Evolutionary conservation across 2,113 vertebrate species (phyloP).

Genomic region (Alosa alosa): DNA sequence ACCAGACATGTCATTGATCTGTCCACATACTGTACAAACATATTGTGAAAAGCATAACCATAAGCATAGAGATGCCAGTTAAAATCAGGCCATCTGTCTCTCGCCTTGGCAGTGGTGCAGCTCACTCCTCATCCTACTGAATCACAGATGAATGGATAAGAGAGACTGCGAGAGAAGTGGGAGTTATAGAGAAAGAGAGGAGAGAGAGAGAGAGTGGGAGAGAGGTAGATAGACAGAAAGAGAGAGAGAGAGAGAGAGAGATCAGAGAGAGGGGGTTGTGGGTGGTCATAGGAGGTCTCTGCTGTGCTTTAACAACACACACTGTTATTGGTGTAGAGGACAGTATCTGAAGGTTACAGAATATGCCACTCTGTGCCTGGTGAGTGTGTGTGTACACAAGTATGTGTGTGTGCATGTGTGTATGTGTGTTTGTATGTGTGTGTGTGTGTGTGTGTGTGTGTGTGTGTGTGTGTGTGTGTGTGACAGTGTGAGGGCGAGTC

Average conservation of each 20-base stretch:
- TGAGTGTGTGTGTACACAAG: background rate
- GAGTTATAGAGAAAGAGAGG: too few species aligned
- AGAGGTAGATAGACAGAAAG: background rate
- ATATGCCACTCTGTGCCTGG: background rate
- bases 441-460: background rate
- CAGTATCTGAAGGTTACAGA: slow-evolving; percentile 13
- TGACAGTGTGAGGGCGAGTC: background rate
- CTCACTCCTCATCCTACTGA: background rate
- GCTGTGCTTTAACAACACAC: background rate
- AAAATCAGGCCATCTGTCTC: background rate
- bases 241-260: background rate
- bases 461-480: background rate
- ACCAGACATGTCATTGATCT: too few species aligned
- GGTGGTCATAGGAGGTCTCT: background rate
- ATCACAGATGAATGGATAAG: background rate
- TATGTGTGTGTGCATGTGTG: background rate
- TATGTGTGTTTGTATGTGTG: background rate
- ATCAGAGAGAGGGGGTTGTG: background rate
- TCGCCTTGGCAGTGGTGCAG: background rate
- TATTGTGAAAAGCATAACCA: too few species aligned
- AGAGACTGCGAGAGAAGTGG: background rate
- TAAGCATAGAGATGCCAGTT: too few species aligned
- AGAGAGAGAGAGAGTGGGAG: too few species aligned
- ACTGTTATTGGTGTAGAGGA: background rate
- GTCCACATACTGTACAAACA: too few species aligned